Conservation (phyloP, 2,113 vertebrate species). For the Benthochromis sp. region DNA sequence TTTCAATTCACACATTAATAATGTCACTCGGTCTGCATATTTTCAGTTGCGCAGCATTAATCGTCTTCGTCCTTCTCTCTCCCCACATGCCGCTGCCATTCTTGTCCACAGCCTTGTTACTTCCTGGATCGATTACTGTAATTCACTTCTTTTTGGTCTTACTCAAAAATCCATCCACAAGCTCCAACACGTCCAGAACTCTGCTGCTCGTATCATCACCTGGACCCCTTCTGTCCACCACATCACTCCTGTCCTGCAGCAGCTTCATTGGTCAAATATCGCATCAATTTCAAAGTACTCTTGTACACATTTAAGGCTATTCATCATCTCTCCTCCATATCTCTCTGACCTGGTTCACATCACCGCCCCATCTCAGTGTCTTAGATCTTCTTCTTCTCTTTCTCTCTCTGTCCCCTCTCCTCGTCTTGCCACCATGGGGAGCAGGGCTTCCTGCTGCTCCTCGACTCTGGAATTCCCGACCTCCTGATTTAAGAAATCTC, state of each 20-base stretch:
- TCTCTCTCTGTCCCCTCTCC: fast-evolving
- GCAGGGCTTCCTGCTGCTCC: fast-evolving
- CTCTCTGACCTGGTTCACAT: fast-evolving
- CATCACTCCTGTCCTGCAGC: background rate
- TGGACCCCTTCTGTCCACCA: fast-evolving
- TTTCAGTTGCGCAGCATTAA: fast-evolving
- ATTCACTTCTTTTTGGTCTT: fast-evolving
- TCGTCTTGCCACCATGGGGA: fast-evolving
- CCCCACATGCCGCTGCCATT: no score
- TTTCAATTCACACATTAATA: fast-evolving
- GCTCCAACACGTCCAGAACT: fast-evolving
- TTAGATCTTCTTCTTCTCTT: background rate
- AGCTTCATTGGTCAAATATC: background rate
- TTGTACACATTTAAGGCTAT: background rate
- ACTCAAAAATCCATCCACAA: fast-evolving
- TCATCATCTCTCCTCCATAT: background rate
- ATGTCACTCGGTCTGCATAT: fast-evolving
- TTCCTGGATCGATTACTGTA: fast-evolving
- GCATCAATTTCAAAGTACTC: background rate
- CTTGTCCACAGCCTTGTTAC: fast-evolving
- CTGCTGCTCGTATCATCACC: background rate
- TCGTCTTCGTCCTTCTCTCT: fast-evolving
- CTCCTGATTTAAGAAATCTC: background rate
- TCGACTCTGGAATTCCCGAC: background rate
- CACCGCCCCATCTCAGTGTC: fast-evolving